Percentiles rank a stretch among this genome's conserved stretches.
Conservation (phyloP, 2,797 vertebrate species). For the Avahi laniger region DNA sequence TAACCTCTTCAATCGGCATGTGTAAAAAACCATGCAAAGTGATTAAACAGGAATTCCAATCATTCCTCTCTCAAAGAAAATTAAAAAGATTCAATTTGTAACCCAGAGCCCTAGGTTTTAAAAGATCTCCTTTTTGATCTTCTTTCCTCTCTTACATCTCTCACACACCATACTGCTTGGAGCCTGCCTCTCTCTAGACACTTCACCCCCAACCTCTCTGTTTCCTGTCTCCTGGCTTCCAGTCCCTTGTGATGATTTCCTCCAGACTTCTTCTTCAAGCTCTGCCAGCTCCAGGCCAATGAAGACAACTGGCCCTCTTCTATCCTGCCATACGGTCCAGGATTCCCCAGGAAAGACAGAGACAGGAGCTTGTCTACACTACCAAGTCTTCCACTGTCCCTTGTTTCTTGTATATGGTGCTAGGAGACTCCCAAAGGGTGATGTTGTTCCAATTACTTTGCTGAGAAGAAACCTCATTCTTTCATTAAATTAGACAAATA, state of each 20-base stretch:
- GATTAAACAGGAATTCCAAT: neutral
- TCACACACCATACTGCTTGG: neutral
- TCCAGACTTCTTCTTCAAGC: neutral
- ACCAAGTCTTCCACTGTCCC: accelerated
- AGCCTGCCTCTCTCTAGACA: neutral
- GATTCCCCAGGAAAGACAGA: neutral
- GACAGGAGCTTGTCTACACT: neutral
- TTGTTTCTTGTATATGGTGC: neutral
- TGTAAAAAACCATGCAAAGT: neutral
- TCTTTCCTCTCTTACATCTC: neutral
- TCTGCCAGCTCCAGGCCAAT: neutral
- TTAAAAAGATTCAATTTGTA: neutral
- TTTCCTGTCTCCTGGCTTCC: neutral
- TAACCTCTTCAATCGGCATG: neutral
- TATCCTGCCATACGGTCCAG: neutral
- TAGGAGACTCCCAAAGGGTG: neutral
- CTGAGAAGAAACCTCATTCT: neutral
- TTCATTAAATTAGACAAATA: constrained; percentile 9
- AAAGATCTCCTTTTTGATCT: neutral
- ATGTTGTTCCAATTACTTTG: neutral
- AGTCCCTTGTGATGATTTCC: neutral
- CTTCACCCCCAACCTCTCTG: neutral
- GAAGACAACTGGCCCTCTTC: neutral
- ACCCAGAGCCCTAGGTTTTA: neutral
- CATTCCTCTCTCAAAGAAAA: neutral